A percentile compares a stretch with the other conserved stretches of the same genome.
Conservation (phyloP, 2,113 vertebrate species). For the Hippocampus abdominalis region DNA sequence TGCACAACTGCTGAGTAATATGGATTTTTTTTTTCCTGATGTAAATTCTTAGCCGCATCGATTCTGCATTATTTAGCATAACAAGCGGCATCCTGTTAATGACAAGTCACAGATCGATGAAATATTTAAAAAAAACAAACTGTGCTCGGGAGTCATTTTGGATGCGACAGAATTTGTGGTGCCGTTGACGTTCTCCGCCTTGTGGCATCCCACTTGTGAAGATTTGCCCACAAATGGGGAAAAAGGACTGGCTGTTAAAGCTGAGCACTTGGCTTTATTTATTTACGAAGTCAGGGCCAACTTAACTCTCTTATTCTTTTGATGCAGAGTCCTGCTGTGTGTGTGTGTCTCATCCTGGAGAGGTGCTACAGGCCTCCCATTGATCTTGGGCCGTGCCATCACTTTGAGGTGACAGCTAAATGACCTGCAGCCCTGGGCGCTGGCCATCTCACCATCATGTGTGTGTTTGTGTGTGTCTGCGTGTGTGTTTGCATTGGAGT, state of each 20-base stretch:
- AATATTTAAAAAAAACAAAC: slow-evolving; percentile 10
- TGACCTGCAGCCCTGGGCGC: slow-evolving; percentile 58
- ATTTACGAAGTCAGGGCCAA: background rate
- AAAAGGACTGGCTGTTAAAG: slow-evolving; percentile 12
- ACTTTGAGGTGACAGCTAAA: slow-evolving; percentile 72
- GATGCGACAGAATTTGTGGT: background rate
- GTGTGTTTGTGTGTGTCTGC: slow-evolving; percentile 42
- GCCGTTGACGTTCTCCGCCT: too few species aligned
- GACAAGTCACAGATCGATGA: slow-evolving; percentile 2
- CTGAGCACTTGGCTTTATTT: background rate
- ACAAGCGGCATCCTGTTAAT: slow-evolving; percentile 3
- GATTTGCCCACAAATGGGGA: slow-evolving; percentile 14
- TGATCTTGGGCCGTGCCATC: slow-evolving; percentile 62
- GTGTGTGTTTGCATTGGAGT: slow-evolving; percentile 41
- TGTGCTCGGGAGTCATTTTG: background rate
- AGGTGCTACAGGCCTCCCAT: slow-evolving; percentile 42
- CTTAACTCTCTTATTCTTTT: slow-evolving; percentile 7
- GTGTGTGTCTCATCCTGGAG: background rate
- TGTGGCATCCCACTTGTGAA: too few species aligned
- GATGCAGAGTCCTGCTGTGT: background rate
- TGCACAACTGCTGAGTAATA: slow-evolving; percentile 13
- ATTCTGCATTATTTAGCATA: slow-evolving; percentile 15
- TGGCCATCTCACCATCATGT: slow-evolving; percentile 50
- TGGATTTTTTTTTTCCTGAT: background rate
- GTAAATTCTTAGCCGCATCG: slow-evolving; percentile 6